Evolutionary conservation across 1,140 invertebrate species (phyloP), one percentile per base, ranked within the genome.

Genomic region (Amyelois transitella): DNA sequence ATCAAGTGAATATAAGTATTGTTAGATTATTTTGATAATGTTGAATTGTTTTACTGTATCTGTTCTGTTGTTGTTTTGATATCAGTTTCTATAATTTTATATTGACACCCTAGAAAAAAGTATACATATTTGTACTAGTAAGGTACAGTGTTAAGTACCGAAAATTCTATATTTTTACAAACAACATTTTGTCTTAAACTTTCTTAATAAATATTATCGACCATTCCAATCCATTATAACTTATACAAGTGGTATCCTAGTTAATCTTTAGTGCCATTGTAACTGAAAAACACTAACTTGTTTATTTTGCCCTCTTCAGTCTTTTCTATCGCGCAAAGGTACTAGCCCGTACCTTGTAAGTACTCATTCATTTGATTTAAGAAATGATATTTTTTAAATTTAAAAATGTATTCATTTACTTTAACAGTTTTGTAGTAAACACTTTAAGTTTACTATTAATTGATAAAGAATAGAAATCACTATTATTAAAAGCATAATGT

Each of bases 191-290:
- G 25, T 28, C 7, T 28, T 1, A 28, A 28, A 28, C 12, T 28
- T 28, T 28, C 25, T 28, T 28, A 28, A 1, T 28, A 48, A 20
- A 21, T 22, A 6, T 60, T 65, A 54, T 63, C 51, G 64, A 73
- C 66, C 73, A 73, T 76, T 76, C 73, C 70, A 71, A 68, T 66
- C 64, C 44, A 55, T 53, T 53, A 54, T 57, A 43, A 60, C 67
- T 58, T 21, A 55, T 54, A 18, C 44, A 43, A 38, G n/a, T 51
- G 8, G 44, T 53, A 53, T 48, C 32, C 32, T 53, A 62, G 48
- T 24, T 53, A 53, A 48, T 75, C 61, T 70, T 72, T 60, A 64
- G 74, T 81, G 77, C 75, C 77, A 81, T 81, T 73, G 69, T 67
- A 38, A 38, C 1, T 38, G n/a, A 2, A 14, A 38, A 14, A 38